Conservation (phyloP, 2,113 vertebrate genomes). For the Bubo bubo region DNA sequence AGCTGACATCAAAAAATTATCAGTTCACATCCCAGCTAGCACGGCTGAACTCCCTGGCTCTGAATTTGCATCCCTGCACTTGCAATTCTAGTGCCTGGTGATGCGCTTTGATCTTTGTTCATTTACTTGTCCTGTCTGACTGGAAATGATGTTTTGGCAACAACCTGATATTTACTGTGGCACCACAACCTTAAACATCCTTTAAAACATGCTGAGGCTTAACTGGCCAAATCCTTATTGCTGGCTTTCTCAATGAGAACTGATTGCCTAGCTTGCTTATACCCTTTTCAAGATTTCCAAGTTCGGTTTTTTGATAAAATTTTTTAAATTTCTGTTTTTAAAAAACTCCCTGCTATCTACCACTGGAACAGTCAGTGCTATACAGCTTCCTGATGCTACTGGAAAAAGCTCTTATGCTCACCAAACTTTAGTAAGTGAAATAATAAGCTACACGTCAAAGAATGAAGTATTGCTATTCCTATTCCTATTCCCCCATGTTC, state of each 20-base stretch:
- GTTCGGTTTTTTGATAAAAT: not conserved
- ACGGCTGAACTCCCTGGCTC: not conserved
- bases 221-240: not conserved
- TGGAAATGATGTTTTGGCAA: conserved; percentile 50
- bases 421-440: not conserved
- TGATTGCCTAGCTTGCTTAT: not conserved
- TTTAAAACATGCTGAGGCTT: not conserved
- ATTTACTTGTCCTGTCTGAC: conserved; percentile 35
- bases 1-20: conserved; percentile 13
- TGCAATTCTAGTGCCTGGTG: not conserved
- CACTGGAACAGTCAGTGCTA: not conserved
- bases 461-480: not conserved
- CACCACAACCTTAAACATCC: not conserved
- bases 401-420: not conserved
- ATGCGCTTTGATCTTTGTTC: conserved; percentile 1
- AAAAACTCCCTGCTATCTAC: not conserved
- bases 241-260: not conserved
- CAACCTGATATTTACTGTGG: conserved; percentile 46
- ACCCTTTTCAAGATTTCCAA: not conserved
- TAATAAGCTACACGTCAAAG: not conserved
- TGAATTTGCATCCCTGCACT: conserved; percentile 21
- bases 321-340: not conserved
- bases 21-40: not conserved
- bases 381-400: not conserved
- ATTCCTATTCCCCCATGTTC: not conserved